Evolutionary conservation across 2,888 invertebrate genomes (phyloP).

Genomic region (Chorisops tibialis): DNA sequence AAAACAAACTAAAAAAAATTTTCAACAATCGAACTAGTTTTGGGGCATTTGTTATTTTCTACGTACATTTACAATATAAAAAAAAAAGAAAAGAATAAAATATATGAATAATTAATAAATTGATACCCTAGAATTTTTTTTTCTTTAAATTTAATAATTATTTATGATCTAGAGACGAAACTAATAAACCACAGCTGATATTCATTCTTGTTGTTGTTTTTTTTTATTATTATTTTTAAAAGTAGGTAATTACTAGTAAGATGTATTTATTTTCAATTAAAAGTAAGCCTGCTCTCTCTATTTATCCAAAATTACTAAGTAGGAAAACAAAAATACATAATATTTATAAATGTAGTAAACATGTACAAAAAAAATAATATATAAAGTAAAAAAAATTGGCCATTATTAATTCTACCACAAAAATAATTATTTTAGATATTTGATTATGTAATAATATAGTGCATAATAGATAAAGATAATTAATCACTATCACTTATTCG

Average conservation of each 20-base stretch:
- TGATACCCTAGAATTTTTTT: not conserved
- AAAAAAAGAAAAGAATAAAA: not conserved
- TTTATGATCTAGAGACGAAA: slow-evolving; percentile 16
- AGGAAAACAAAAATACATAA: slow-evolving; percentile 5
- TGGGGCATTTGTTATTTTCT: too few species aligned
- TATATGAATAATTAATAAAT: not conserved
- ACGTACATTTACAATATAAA: too few species aligned
- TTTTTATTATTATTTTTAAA: slow-evolving; percentile 17
- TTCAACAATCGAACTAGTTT: not conserved
- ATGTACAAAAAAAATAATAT: not conserved
- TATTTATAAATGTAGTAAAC: not conserved
- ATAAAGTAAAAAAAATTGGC: not conserved
- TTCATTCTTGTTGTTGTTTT: not conserved
- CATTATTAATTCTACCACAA: not conserved
- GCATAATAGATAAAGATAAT: too few species aligned
- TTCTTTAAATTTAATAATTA: not conserved
- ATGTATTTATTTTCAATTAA: slow-evolving; percentile 22
- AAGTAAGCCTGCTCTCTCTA: slow-evolving; percentile 18
- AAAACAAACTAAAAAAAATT: too few species aligned
- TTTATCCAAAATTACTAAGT: slow-evolving; percentile 8
- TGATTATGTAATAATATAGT: too few species aligned
- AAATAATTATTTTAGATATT: too few species aligned
- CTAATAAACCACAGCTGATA: slow-evolving; percentile 22
- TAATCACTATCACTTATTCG: slow-evolving; percentile 24
- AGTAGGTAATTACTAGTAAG: slow-evolving; percentile 10